A percentile compares a stretch with the other conserved stretches of the same genome.
Conservation (phyloP, 2,888 invertebrate genomes). For the Tenthredo notha region DNA sequence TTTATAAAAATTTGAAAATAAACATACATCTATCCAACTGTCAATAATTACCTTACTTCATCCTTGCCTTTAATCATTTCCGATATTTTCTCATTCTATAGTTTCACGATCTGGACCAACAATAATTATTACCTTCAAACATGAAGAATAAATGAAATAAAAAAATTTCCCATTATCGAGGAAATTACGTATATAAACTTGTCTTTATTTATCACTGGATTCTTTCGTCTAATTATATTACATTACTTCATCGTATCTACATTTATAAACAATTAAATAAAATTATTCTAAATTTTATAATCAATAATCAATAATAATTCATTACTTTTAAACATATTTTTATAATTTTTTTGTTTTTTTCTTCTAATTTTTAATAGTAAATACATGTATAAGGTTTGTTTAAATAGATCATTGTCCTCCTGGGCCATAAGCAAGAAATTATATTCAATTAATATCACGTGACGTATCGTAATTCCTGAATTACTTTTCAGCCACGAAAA, state of each 20-base stretch:
- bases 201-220: not conserved
- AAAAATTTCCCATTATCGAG: not conserved
- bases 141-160: not conserved
- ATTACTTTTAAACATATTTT: no score
- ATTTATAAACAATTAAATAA: constrained; percentile 1
- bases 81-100: not conserved
- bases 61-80: not conserved
- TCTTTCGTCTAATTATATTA: not conserved
- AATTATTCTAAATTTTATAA: not conserved
- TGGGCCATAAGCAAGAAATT: not conserved
- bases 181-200: not conserved
- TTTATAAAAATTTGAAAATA: not conserved
- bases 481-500: not conserved
- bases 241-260: not conserved
- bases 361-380: no score
- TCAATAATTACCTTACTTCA: not conserved
- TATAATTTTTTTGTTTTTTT: not conserved
- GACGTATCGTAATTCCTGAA: not conserved
- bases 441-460: not conserved
- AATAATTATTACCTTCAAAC: not conserved
- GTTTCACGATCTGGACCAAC: not conserved
- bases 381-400: not conserved
- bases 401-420: not conserved
- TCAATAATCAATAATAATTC: not conserved
- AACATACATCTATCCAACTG: not conserved